Base-by-base conservation (phyloP, 2,113 vertebrate genomes). In the Rhinolophus ferrumequinum region DNA sequence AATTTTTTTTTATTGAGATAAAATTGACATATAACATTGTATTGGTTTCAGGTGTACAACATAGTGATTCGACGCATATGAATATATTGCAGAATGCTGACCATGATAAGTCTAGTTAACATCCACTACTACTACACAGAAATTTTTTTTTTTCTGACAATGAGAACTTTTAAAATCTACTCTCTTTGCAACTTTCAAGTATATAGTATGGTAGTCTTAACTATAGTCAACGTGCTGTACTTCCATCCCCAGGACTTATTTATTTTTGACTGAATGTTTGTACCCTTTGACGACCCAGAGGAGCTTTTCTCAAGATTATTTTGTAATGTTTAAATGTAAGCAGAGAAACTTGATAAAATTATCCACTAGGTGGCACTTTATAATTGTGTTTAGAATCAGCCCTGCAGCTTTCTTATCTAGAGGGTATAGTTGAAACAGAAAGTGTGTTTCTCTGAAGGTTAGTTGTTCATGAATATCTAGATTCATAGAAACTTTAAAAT, bases 301-400 rank as follows among this genome's bases (percentile, higher is more conserved):
- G 70, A 87, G 22, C 28, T 88, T 93, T 96, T 82, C 41, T 70
- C 18, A 88, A 69, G 21, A 83, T 88, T 58, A 22, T 28, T 80
- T 72, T 12, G 8, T 88, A 66, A 24, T 26, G 30, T 81, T 28
- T 60, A 83, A 85, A 26, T 92, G 13, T 87, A 90, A 81, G 33
- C 30, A 62, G 52, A 93, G 88, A 97, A 96, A 91, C 22, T 85
- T 95, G 67, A 94, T 64, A 24, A 96, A 97, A 97, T 52, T n/a
- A 80, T 90, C 98, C 98, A 98, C 98, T 98, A 99, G 98, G 67
- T 98, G 98, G 98, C 98, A 96, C 97, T 97, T 98, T 93, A 88
- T 97, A 97, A 96, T 98, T 97, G 79, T 64, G 0, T 97, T 90
- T 97, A 64, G 82, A 96, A 69, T n/a, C 64, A 15, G 0, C 69